phyloP scores from a whole-genome alignment of 2,888 invertebrate genomes.

The Molorchus minor region DNA sequence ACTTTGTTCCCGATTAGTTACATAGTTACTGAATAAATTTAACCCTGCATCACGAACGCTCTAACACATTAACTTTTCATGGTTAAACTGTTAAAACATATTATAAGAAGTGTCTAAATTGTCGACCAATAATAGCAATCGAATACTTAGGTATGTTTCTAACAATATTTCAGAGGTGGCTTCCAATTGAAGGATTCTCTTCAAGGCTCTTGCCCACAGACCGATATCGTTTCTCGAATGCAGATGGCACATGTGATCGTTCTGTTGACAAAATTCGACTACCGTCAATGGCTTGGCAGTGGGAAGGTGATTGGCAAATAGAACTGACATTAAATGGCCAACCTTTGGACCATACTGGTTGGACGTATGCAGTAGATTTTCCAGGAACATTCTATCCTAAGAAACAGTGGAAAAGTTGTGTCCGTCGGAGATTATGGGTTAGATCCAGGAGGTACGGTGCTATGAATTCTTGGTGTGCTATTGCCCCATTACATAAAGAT shows the following conservation, averaged over 20 bases:
- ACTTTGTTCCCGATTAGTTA: too few species aligned
- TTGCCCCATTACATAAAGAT: slow-evolving; percentile 88
- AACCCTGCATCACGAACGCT: too few species aligned
- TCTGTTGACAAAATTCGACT: slow-evolving; percentile 83
- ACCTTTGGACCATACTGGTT: slow-evolving; percentile 88
- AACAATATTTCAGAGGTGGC: slow-evolving; percentile 84
- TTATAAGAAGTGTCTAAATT: too few species aligned
- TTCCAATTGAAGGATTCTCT: slow-evolving; percentile 89
- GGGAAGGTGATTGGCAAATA: slow-evolving; percentile 94
- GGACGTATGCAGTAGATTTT: slow-evolving; percentile 94
- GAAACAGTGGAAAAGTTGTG: slow-evolving; percentile 91
- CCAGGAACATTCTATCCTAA: slow-evolving; percentile 81
- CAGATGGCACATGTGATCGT: slow-evolving; percentile 82
- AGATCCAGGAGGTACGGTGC: slow-evolving; percentile 87
- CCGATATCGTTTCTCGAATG: slow-evolving; percentile 84
- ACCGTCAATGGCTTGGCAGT: slow-evolving; percentile 95
- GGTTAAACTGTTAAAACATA: too few species aligned
- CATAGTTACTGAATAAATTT: too few species aligned
- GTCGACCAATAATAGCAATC: too few species aligned
- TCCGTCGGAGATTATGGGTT: slow-evolving; percentile 89
- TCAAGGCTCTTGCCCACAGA: slow-evolving; percentile 87
- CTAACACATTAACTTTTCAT: too few species aligned
- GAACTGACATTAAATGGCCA: slow-evolving; percentile 85
- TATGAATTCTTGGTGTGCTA: slow-evolving; percentile 92
- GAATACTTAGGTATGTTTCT: too few species aligned